Evolutionary conservation across 2,797 vertebrate species (phyloP).

Genomic region (Chaunax sp.): DNA sequence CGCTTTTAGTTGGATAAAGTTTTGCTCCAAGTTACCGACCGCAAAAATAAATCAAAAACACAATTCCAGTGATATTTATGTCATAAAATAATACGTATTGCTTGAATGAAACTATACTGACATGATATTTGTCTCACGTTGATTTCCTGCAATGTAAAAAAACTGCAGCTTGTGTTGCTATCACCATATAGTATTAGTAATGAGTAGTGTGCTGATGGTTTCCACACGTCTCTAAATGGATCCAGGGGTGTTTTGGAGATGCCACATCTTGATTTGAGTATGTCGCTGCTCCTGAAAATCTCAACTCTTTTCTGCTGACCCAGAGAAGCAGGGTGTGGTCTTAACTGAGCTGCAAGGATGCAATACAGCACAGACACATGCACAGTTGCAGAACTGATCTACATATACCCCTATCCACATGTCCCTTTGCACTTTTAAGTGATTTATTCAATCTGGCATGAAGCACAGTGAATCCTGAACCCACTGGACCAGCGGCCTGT

Average conservation of each 20-base stretch:
- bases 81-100: background rate
- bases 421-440: background rate
- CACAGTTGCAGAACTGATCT: slow-evolving; percentile 7
- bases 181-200: slow-evolving; percentile 54
- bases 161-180: slow-evolving; percentile 26
- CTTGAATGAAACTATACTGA: background rate
- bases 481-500: background rate
- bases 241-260: slow-evolving; percentile 39
- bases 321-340: slow-evolving; percentile 42
- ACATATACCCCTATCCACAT: background rate
- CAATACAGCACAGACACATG: slow-evolving; percentile 3
- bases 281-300: slow-evolving; percentile 36
- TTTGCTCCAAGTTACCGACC: background rate
- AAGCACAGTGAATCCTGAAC: slow-evolving; percentile 9
- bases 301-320: slow-evolving; percentile 21
- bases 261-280: slow-evolving; percentile 54
- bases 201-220: slow-evolving; percentile 49
- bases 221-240: slow-evolving; percentile 39
- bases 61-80: background rate
- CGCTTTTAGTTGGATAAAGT: background rate
- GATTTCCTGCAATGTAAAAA: slow-evolving; percentile 19
- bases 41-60: background rate
- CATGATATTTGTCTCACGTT: background rate
- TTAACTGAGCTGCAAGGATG: slow-evolving; percentile 6
- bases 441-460: slow-evolving; percentile 4